These are phyloP conservation scores for Halichondria panicea DNA, from an alignment of 37 sponge, comb jelly and placozoan species.

Conservation along the genomic window DNA sequence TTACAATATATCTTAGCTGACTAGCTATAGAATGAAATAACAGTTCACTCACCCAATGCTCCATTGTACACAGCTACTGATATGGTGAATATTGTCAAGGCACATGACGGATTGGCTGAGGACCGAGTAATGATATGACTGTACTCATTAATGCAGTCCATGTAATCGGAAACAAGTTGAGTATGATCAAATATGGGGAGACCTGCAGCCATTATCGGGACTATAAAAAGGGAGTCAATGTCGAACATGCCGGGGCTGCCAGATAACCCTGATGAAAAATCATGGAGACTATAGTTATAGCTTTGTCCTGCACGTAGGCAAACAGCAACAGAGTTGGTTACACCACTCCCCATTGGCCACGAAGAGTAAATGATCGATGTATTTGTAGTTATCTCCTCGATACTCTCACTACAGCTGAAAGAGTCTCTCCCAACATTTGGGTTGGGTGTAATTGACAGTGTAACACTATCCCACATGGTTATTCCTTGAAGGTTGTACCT, in stretches of 20 bases:
- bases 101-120: conserved; percentile 17
- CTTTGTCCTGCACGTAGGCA: conserved; percentile 71
- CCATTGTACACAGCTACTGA: conserved; percentile 58
- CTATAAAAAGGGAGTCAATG: conserved; percentile 77
- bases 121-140: conserved; percentile 2
- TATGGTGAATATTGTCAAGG: conserved; percentile 32
- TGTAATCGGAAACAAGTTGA: conserved; percentile 3
- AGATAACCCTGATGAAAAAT: conserved; percentile 28
- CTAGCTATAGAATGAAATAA: too few species aligned
- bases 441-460: conserved; percentile 3
- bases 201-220: conserved; percentile 10
- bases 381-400: background rate
- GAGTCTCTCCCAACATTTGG: background rate
- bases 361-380: conserved; percentile 10
- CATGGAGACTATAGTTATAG: conserved; percentile 37
- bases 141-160: conserved; percentile 5
- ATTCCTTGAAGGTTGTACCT: conserved; percentile 29
- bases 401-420: conserved; percentile 5
- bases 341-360: conserved; percentile 55
- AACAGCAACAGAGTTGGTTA: background rate
- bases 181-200: conserved; percentile 23
- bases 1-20: too few species aligned
- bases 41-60: conserved; percentile 50
- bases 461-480: conserved; percentile 18
- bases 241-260: conserved; percentile 1